A percentile compares a stretch with the other conserved stretches of the same genome.
Conservation (phyloP, 2,888 invertebrate species). For the Gymnosoma rotundatum region DNA sequence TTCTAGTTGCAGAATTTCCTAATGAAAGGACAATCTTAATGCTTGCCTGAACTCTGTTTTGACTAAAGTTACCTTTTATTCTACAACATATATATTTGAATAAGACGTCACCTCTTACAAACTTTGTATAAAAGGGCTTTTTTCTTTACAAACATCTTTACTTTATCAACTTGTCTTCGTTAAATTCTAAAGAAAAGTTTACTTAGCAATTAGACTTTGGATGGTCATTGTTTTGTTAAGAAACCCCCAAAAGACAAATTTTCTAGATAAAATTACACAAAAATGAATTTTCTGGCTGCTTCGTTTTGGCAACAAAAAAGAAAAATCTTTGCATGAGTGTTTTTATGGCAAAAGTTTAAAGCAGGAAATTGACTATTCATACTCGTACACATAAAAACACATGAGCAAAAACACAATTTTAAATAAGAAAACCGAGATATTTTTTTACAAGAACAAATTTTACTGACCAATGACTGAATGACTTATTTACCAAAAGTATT, state of each 20-base stretch:
- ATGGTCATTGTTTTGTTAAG: constrained; percentile 69
- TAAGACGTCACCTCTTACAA: constrained; percentile 61
- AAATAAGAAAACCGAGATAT: constrained; percentile 10
- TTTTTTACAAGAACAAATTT: constrained; percentile 21
- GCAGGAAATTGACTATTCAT: constrained; percentile 43
- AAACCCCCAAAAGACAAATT: constrained; percentile 67
- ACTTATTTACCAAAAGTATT: constrained; percentile 35
- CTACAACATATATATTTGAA: constrained; percentile 24
- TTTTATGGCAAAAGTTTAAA: constrained; percentile 38
- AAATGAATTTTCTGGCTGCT: constrained; percentile 19
- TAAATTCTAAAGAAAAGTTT: constrained; percentile 57
- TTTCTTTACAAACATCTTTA: constrained; percentile 2
- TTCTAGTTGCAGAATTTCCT: constrained; percentile 1
- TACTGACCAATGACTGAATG: constrained; percentile 46
- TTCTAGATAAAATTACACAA: constrained; percentile 65
- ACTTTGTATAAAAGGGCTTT: constrained; percentile 13
- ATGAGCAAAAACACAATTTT: constrained; percentile 21
- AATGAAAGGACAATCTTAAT: constrained; percentile 57
- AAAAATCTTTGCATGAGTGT: constrained; percentile 28
- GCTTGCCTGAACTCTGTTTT: constrained; percentile 33
- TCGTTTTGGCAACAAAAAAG: constrained; percentile 5
- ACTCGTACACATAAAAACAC: not conserved
- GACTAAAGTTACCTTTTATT: constrained; percentile 40
- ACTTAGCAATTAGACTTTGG: constrained; percentile 69
- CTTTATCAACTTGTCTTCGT: constrained; percentile 16